Conservation (phyloP, 2,797 vertebrate genomes). For the Hozukius guyotensis region DNA sequence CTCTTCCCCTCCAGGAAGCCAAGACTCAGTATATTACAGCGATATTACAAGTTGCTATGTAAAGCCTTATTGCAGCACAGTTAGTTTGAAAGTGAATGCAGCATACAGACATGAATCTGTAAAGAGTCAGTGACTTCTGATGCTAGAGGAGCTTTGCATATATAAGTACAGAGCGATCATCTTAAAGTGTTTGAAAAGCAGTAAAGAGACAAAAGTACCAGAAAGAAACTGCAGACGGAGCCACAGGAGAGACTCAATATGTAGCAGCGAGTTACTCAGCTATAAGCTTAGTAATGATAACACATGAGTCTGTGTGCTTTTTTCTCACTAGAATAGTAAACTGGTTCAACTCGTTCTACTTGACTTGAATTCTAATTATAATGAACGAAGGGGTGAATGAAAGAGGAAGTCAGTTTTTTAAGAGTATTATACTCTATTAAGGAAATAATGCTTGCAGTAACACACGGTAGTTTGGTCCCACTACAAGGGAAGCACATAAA, state of each 20-base stretch:
- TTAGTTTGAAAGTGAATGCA: conserved; percentile 43
- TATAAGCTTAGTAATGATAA: conserved; percentile 27
- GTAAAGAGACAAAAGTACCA: conserved; percentile 30
- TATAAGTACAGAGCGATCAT: conserved; percentile 21
- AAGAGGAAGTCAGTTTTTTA: conserved; percentile 50
- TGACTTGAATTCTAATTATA: conserved; percentile 10
- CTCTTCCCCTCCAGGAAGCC: conserved; percentile 17
- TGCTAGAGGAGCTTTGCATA: conserved; percentile 37
- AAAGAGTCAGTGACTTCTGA: conserved; percentile 27
- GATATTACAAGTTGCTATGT: conserved; percentile 20
- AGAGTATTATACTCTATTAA: conserved; percentile 24
- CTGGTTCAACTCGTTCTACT: conserved; percentile 13
- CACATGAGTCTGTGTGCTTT: conserved; percentile 26
- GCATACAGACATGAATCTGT: conserved; percentile 25
- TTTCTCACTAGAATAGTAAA: conserved; percentile 3
- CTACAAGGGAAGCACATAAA: conserved; percentile 59
- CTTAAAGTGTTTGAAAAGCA: conserved; percentile 27
- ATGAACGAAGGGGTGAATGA: background rate
- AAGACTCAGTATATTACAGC: conserved; percentile 44
- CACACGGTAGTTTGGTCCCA: conserved; percentile 74
- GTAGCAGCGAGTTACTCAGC: conserved; percentile 54
- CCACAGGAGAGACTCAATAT: conserved; percentile 44
- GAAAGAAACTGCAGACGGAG: conserved; percentile 21
- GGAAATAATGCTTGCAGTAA: conserved; percentile 45
- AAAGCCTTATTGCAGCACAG: conserved; percentile 60